Conservation (phyloP, 2,888 invertebrate genomes). For the Lymantria monacha region DNA sequence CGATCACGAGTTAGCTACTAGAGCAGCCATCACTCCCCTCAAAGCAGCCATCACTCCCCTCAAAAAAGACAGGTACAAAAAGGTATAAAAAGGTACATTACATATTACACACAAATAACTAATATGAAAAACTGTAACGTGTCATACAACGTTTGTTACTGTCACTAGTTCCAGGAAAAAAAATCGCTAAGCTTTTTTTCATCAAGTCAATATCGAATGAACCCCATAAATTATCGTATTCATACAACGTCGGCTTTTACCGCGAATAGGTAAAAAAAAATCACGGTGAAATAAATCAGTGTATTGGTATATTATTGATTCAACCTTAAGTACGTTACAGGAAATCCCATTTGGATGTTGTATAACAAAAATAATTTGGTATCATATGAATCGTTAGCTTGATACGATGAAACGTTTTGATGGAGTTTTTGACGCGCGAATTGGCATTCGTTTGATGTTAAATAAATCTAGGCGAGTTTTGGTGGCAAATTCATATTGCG, state of each 20-base stretch:
- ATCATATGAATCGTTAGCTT: slow-evolving; percentile 25
- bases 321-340: slow-evolving; percentile 31
- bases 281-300: slow-evolving; percentile 50
- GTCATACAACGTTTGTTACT: slow-evolving; percentile 17
- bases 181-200: slow-evolving; percentile 28
- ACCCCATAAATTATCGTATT: slow-evolving; percentile 51
- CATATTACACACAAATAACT: not conserved
- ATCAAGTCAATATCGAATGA: slow-evolving; percentile 31
- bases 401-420: slow-evolving; percentile 8
- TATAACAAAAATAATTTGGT: slow-evolving; percentile 34
- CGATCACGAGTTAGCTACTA: too few species aligned
- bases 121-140: slow-evolving; percentile 25
- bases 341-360: slow-evolving; percentile 30
- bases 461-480: not conserved
- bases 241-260: slow-evolving; percentile 46
- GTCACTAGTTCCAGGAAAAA: slow-evolving; percentile 13
- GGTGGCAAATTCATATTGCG: not conserved
- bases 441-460: not conserved
- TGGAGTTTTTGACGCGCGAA: slow-evolving; percentile 9
- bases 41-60: too few species aligned
- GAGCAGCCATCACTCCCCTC: too few species aligned
- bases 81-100: too few species aligned
- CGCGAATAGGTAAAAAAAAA: slow-evolving; percentile 40
- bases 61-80: too few species aligned
- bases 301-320: slow-evolving; percentile 39